phyloP scores from a whole-genome alignment of 2,888 invertebrate genomes.

The Philopedon plagiatum region DNA sequence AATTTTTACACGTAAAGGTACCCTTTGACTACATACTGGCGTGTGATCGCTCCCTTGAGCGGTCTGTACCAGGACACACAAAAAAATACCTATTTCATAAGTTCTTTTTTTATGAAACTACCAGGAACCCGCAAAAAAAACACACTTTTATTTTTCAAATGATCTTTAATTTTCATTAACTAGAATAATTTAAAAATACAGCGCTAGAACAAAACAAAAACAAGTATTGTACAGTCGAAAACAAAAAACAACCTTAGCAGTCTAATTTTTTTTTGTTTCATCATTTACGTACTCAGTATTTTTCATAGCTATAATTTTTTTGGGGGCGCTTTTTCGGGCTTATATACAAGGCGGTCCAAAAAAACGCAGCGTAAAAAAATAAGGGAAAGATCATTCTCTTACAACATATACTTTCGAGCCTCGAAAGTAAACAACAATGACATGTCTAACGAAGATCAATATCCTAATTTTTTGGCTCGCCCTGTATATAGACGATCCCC shows the following conservation, averaged over 20 bases:
- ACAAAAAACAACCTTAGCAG: constrained; percentile 62
- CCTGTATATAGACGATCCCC: constrained; percentile 20
- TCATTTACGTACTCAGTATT: constrained; percentile 47
- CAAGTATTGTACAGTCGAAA: constrained; percentile 55
- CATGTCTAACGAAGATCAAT: neutral
- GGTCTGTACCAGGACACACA: too few species aligned
- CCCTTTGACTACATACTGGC: too few species aligned
- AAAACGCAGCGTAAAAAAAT: neutral
- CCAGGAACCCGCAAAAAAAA: constrained; percentile 38
- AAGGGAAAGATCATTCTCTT: too few species aligned
- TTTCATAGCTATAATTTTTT: constrained; percentile 45
- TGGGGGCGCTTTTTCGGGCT: neutral
- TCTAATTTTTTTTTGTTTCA: constrained; percentile 56
- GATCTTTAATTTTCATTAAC: constrained; percentile 59
- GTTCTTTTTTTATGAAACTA: neutral
- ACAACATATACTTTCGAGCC: neutral
- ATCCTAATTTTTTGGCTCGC: neutral
- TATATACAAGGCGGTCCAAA: neutral
- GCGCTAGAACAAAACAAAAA: constrained; percentile 62
- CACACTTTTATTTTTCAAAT: constrained; percentile 25
- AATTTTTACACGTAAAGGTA: too few species aligned
- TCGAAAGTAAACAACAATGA: neutral
- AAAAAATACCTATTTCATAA: too few species aligned
- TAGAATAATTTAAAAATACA: constrained; percentile 65
- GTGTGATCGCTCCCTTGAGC: too few species aligned